Percentiles rank a stretch among this genome's conserved stretches.
Evolutionary conservation across 2,888 invertebrate genomes (phyloP).

Genomic region (Drosophila vallismaia): DNA sequence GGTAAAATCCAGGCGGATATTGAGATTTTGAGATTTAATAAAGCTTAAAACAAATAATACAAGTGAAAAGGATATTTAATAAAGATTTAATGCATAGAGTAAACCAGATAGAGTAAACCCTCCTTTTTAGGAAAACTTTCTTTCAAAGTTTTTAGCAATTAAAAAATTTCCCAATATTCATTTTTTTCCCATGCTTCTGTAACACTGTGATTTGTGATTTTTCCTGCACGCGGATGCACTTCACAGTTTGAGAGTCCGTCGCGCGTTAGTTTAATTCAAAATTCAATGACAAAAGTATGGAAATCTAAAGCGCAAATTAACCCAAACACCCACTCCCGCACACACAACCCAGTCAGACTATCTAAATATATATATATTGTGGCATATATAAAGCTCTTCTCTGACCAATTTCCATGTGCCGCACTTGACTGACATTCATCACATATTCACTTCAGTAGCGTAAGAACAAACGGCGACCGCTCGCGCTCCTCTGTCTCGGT

Average conservation of each 20-base stretch:
- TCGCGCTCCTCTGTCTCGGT: slow-evolving; percentile 8
- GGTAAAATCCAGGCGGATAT: background rate
- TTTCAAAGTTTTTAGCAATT: too few species aligned
- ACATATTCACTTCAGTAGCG: slow-evolving; percentile 13
- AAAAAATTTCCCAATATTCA: too few species aligned
- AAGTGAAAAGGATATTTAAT: too few species aligned
- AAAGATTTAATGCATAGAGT: too few species aligned
- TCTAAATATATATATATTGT: slow-evolving; percentile 1
- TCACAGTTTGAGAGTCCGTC: slow-evolving; percentile 34
- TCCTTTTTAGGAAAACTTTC: too few species aligned
- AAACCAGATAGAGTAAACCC: too few species aligned
- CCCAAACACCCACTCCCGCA: slow-evolving; percentile 33
- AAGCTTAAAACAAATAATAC: too few species aligned
- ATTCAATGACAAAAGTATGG: slow-evolving; percentile 64
- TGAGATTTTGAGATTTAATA: too few species aligned
- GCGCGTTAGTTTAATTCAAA: slow-evolving; percentile 55
- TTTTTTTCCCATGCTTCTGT: background rate
- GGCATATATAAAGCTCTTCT: slow-evolving; percentile 28
- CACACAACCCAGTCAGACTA: background rate
- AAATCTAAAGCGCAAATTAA: slow-evolving; percentile 69
- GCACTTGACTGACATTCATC: slow-evolving; percentile 61
- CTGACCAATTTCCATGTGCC: slow-evolving; percentile 15
- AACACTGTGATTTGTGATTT: background rate
- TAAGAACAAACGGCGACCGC: slow-evolving; percentile 21
- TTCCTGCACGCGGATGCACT: slow-evolving; percentile 16